These are phyloP conservation scores for Steatornis caripensis DNA, from an alignment of 2,113 vertebrate species.

Conservation along the genomic window DNA sequence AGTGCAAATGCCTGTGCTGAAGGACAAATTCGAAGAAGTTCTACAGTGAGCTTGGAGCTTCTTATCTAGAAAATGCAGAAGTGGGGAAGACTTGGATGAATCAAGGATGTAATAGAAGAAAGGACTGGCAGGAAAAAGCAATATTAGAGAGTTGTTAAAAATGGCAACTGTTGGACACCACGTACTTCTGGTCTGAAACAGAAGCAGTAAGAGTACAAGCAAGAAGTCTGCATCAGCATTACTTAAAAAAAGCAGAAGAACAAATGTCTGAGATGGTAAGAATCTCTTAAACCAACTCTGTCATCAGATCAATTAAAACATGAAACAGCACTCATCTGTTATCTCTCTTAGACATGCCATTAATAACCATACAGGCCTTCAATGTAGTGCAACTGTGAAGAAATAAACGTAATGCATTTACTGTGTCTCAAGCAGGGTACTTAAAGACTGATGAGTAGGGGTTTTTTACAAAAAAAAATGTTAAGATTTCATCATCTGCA, in stretches of 20 bases:
- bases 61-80: background rate
- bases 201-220: background rate
- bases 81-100: background rate
- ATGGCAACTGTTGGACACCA: background rate
- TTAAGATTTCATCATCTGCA: background rate
- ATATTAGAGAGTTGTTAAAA: background rate
- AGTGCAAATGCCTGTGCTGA: background rate
- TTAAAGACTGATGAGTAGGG: background rate
- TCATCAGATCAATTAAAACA: background rate
- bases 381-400: background rate
- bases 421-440: background rate
- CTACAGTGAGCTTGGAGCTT: rapidly evolving
- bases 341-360: background rate
- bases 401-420: background rate
- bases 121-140: background rate
- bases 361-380: background rate
- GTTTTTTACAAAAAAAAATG: background rate
- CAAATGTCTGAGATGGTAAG: background rate
- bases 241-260: background rate
- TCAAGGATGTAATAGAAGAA: background rate
- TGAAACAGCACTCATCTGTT: background rate
- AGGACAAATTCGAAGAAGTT: background rate
- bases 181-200: background rate
- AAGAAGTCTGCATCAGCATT: background rate
- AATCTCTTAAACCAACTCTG: background rate